Percentiles rank a stretch among this genome's conserved stretches.
Evolutionary conservation across 2,888 invertebrate genomes (phyloP).

Genomic region (Harmothoe impar): DNA sequence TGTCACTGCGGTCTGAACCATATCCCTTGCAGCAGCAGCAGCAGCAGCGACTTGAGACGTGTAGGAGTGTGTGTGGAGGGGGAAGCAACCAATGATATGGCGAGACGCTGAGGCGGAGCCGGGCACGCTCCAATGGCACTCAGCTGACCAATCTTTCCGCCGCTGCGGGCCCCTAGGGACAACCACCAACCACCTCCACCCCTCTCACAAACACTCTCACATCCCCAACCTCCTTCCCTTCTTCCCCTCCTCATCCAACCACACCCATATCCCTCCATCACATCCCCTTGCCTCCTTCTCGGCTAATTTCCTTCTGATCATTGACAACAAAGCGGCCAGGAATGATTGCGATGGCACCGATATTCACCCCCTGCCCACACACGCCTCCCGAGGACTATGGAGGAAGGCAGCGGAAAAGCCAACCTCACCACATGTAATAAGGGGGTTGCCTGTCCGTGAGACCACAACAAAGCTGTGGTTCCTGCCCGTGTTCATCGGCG

Average conservation of each 20-base stretch:
- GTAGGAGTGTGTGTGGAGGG: not conserved
- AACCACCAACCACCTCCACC: not conserved
- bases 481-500: slow-evolving; percentile 41
- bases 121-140: slow-evolving; percentile 10
- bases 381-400: not conserved
- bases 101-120: not conserved
- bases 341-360: slow-evolving; percentile 37
- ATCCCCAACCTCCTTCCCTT: not conserved
- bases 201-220: not conserved
- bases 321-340: slow-evolving; percentile 23
- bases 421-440: slow-evolving; percentile 38
- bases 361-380: not conserved
- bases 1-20: not conserved
- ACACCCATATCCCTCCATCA: not conserved
- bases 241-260: not conserved
- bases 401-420: not conserved
- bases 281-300: not conserved
- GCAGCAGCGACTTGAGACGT: slow-evolving; percentile 13
- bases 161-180: not conserved
- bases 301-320: slow-evolving; percentile 55
- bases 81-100: slow-evolving; percentile 17
- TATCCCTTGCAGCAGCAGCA: not conserved
- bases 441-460: slow-evolving; percentile 18
- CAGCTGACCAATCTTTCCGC: slow-evolving; percentile 47
- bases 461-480: slow-evolving; percentile 20